Conservation (phyloP, 53 echinoderm and acorn worm species). For the Echinometra lucunter region DNA sequence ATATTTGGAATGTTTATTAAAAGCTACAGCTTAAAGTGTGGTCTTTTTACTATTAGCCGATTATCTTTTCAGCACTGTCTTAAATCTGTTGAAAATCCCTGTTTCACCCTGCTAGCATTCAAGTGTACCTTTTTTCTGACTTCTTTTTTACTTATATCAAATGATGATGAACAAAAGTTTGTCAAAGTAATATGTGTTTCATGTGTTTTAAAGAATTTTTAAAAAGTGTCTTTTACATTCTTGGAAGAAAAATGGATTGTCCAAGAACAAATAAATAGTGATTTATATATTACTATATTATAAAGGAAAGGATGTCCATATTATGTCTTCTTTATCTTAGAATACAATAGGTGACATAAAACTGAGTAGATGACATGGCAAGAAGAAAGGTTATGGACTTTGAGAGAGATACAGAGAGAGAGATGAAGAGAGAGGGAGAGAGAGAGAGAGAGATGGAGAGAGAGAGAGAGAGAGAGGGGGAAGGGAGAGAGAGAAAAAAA, state of each 20-base stretch:
- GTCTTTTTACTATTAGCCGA: too few species aligned
- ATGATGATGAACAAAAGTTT: neutral
- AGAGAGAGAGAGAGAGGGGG: neutral
- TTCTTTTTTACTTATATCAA: neutral
- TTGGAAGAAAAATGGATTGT: neutral
- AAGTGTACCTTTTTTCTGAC: too few species aligned
- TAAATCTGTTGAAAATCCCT: too few species aligned
- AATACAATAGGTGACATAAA: neutral
- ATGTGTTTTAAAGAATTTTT: neutral
- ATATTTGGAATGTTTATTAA: neutral
- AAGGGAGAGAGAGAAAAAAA: neutral
- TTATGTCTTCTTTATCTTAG: neutral
- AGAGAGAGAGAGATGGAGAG: neutral
- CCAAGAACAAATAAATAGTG: conserved; percentile 43
- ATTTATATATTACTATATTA: conserved; percentile 28
- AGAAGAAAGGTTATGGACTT: neutral
- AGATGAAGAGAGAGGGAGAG: neutral
- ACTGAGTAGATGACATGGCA: neutral
- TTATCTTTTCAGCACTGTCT: too few species aligned
- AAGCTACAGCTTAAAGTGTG: neutral
- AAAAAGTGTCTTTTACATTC: neutral
- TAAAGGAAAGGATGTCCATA: neutral
- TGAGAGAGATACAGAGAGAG: neutral
- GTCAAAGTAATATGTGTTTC: neutral
- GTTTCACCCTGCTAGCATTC: too few species aligned